These are phyloP conservation scores for Pituophis catenifer DNA, from an alignment of 2,113 vertebrate genomes.

Conservation along the genomic window DNA sequence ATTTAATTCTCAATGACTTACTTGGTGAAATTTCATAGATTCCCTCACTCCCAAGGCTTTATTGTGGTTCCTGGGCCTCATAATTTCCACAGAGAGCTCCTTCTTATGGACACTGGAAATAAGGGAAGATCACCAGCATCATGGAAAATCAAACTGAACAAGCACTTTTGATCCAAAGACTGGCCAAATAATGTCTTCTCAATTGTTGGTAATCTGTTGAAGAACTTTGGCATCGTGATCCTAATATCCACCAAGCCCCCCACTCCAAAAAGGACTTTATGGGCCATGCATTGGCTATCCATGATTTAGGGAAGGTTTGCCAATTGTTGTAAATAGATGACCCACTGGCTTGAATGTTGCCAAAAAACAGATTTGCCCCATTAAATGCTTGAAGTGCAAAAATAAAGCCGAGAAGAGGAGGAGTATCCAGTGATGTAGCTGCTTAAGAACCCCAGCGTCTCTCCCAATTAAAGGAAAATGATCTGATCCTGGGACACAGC, in stretches of 20 bases:
- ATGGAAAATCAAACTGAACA: neutral
- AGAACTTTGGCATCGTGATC: neutral
- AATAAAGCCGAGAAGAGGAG: neutral
- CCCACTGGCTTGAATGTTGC: neutral
- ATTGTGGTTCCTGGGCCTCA: neutral
- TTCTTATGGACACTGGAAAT: neutral
- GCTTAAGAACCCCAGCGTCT: neutral
- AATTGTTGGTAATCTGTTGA: neutral
- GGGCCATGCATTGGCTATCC: neutral
- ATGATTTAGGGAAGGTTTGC: neutral
- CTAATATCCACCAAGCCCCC: neutral
- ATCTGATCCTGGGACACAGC: neutral
- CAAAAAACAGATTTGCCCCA: neutral
- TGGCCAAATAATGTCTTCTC: neutral
- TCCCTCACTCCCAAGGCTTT: neutral
- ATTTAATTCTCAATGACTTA: neutral
- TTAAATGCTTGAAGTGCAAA: neutral
- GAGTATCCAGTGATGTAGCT: neutral
- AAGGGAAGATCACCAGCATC: neutral
- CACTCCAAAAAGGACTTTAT: neutral
- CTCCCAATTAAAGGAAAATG: neutral
- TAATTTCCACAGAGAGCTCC: neutral
- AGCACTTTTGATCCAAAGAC: neutral
- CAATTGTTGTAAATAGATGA: neutral
- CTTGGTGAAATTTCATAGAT: neutral